Evolutionary conservation across 2,113 vertebrate species (phyloP), one percentile per base, ranked within the genome.

Genomic region (Plectropomus leopardus): DNA sequence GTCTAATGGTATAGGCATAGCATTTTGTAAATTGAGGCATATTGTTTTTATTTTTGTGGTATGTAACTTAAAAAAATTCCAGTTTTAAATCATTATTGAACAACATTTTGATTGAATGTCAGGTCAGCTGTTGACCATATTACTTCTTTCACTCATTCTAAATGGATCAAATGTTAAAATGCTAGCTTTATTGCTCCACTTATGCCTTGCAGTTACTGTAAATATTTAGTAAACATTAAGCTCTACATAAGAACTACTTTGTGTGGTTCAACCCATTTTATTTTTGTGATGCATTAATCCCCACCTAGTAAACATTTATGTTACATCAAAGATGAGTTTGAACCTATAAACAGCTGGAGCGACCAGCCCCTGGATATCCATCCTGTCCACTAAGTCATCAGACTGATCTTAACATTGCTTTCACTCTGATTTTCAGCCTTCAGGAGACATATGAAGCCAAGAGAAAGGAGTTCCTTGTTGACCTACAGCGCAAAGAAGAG

Each of bases 391-490:
- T 7, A n/a, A 15, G 3, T 7, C 6, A 44, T 60, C 17, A 34
- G n/a, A 67, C 13, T 66, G 47, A 58, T 5, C 1, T 17, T 64
- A 57, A 45, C 23, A 4, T 64, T 70, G 28, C n/a, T 66, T 78
- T 73, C 51, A 17, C 19, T 3, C 30, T 72, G 21, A 44, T 75
- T 40, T 67, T 53, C 79, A 98, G 97, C 92, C 95, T 98, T 14
- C 97, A 98, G 86, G 96, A 98, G 88, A 98, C 97, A 0, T 98
- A 98, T 0, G 96, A 98, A 92, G 94, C 96, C 82, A 98, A 98
- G 91, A 96, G 97, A 83, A 98, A 96, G 88, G 97, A 98, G 90
- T 98, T 98, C 87, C 91, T 97, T 32, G 90, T 93, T 0, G 97
- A 94, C 70, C 86, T 93, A 50, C 92, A 94, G 78, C 90, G 61